Base-by-base conservation (phyloP, 1,140 invertebrate genomes). In the Ericerus pela region DNA sequence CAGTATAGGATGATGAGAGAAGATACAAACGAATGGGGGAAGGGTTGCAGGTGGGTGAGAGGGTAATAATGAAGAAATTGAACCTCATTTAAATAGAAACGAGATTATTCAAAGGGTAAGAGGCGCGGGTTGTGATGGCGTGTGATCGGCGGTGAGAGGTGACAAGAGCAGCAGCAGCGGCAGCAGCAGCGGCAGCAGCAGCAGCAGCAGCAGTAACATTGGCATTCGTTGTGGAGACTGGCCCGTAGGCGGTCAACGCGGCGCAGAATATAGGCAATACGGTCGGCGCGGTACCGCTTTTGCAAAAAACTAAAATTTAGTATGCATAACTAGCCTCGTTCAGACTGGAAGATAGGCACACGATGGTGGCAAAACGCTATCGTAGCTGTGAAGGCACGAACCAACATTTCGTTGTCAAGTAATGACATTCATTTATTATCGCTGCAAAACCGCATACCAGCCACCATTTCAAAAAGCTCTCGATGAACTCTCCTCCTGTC, bases 351-450 rank as follows among this genome's bases (percentile, higher is more conserved):
- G 26, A 47, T 47, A 47, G 41, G 16, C 41, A 47, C 41, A 47
- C n/a, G n/a, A n/a, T n/a, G n/a, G n/a, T n/a, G n/a, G n/a, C n/a
- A n/a, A n/a, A n/a, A n/a, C n/a, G n/a, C n/a, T n/a, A n/a, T n/a
- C n/a, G n/a, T n/a, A n/a, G 20, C 41, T 24, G 41, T 47, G 41
- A 24, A 47, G 26, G 41, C 41, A 47, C 41, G 41, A 47, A 24
- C 41, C 22, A 47, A 18, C 41, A n/a, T n/a, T 47, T 47, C 41
- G 41, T 47, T 47, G 41, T 47, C 41, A 47, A 47, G 41, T 47
- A 47, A 47, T 47, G 41, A 47, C 41, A 47, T 47, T 24, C 41
- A 47, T 47, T 47, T 47, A 47, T 47, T 47, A 47, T 47, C 41
- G 26, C 41, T 47, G 26, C 41, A 47, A 47, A n/a, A 47, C 41